Conservation (phyloP, 2,888 invertebrate species). For the Odontothrips loti region DNA sequence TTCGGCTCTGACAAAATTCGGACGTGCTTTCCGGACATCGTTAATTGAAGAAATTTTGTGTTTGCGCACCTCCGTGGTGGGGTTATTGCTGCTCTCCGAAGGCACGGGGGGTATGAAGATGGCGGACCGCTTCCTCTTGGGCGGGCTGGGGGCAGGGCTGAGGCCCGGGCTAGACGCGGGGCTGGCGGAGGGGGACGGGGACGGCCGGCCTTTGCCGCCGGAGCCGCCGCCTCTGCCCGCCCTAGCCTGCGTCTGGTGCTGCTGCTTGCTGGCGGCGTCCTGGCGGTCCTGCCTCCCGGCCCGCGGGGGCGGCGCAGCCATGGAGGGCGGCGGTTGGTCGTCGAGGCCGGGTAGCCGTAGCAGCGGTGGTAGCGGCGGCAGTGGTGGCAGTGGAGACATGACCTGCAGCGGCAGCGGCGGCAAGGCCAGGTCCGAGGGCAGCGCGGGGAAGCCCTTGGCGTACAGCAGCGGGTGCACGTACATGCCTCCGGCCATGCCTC, state of each 20-base stretch:
- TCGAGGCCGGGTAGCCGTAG: constrained; percentile 36
- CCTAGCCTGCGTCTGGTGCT: background rate
- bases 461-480: constrained; percentile 33
- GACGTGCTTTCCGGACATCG: too few species aligned
- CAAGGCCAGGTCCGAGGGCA: constrained; percentile 32
- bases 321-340: constrained; percentile 34
- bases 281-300: background rate
- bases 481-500: constrained; percentile 34
- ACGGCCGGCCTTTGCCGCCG: background rate
- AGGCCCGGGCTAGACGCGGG: constrained; percentile 33
- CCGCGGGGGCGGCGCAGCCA: background rate
- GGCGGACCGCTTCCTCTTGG: constrained; percentile 73
- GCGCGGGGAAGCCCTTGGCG: constrained; percentile 30
- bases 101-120: constrained; percentile 82
- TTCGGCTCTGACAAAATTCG: too few species aligned
- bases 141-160: constrained; percentile 42
- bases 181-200: constrained; percentile 18
- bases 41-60: background rate
- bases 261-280: background rate
- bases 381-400: constrained; percentile 28
- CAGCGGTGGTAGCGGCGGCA: constrained; percentile 33
- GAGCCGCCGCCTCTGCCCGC: background rate
- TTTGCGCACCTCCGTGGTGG: constrained; percentile 60
- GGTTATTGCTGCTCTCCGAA: constrained; percentile 65
- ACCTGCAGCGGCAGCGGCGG: constrained; percentile 32